Evolutionary conservation across 2,888 invertebrate species (phyloP), one percentile per base, ranked within the genome.

Genomic region (Caenorhabditis sp.): DNA sequence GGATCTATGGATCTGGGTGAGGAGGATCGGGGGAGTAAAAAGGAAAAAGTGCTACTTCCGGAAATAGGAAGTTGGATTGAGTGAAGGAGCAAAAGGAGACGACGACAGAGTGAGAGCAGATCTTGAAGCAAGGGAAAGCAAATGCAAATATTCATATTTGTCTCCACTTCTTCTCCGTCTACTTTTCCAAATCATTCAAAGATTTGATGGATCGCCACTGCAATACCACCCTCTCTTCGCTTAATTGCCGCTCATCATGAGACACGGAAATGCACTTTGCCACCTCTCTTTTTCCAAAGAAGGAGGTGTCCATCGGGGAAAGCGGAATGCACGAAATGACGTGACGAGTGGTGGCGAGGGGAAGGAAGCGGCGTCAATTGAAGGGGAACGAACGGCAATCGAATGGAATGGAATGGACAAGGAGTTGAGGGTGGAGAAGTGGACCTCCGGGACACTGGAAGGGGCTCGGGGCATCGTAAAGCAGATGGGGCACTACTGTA

Each of bases 241-340:
- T 67, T 76, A 76, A 76, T 76, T 60, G 76, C 76, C 44, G 76
- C 67, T 76, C 76, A 67, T 76, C 76, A 74, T 60, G 32, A 58
- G 65, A 60, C 74, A 76, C 76, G 76, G 76, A 76, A 76, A 76
- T 67, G 60, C 67, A 67, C 76, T 76, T 67, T 61, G 76, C 60
- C 76, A 74, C 62, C 50, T 56, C 56, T 64, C 11, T 56, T 62
- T 20, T 18, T 11, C n/a, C n/a, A 55, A 40, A 37, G 40, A 35
- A n/a, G 69, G 28, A 72, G 47, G 64, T 47, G 56, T 32, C 26
- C 18, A 37, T n/a, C 6, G 62, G 28, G 40, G 44, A 22, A 32
- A 37, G 37, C 5, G 32, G 32, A 32, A 32, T 9, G 32, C 32
- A 9, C 32, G 32, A 32, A 4, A 72, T 64, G 47, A 64, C 50